Evolutionary conservation across 2,797 vertebrate species (phyloP), one percentile per base, ranked within the genome.

Genomic region (Helostoma temminkii): DNA sequence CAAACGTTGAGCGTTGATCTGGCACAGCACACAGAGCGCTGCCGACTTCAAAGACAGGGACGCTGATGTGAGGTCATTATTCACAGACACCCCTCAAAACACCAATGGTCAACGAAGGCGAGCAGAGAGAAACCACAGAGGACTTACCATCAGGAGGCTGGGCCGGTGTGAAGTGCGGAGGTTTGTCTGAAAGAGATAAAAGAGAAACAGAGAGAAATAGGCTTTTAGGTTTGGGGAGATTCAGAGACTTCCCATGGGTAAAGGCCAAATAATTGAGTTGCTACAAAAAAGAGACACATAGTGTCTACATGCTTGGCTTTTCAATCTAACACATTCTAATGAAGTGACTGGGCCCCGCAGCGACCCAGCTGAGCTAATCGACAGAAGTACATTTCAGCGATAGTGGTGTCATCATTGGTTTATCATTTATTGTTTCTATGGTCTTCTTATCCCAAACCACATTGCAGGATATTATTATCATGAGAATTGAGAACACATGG

Each of bases 141-240:
- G 92, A 94, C 94, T 95, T 93, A 95, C 94, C 93, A 88, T 95
- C 94, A 80, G 90, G 91, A 86, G 93, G 89, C 80, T 90, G 91
- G 62, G 87, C 71, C 8, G 89, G 91, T 14, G 93, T 88, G 90
- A 94, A 93, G 90, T 92, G 92, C 72, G 89, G 91, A 71, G 94
- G 94, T 92, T 95, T 95, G 90, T 95, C 94, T 95, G 92, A 50
- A 91, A 91, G 81, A 93, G 88, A 92, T 82, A 89, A 90, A 87
- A 86, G 47, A 80, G 34, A 76, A 72, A 81, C 52, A 54, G 37
- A 87, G 71, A 79, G 71, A 83, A 87, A 87, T 68, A 37, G 76
- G 71, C 86, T 88, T 91, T 88, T 91, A 87, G 84, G 86, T 87
- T 88, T 58, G 74, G 61, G 76, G 72, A 75, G 69, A 87, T 78